A percentile compares a stretch with the other conserved stretches of the same genome.
Conservation (phyloP, 2,797 vertebrate genomes). For the Alfaro cultratus region DNA sequence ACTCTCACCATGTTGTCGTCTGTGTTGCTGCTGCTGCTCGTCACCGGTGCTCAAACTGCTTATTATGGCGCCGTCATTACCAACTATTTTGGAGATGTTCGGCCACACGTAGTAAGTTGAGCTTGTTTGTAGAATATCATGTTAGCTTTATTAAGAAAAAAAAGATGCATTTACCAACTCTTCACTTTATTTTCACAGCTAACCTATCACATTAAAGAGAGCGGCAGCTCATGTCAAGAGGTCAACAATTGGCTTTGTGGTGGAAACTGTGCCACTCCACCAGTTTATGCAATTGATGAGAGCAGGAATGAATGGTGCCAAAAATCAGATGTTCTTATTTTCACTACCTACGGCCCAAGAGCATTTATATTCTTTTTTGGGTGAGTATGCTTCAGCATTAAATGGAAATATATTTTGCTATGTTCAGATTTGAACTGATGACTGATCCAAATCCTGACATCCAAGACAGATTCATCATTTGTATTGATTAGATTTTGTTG, state of each 20-base stretch:
- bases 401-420: not conserved
- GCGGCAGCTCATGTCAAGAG: not conserved
- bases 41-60: not conserved
- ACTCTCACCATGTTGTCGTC: conserved; percentile 5
- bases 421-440: not conserved
- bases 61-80: not conserved
- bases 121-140: not conserved
- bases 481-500: not conserved
- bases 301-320: conserved; percentile 46
- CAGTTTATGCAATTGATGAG: not conserved
- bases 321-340: conserved; percentile 3
- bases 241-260: not conserved
- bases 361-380: too few species aligned
- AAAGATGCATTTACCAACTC: not conserved
- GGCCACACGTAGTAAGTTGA: not conserved
- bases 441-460: not conserved
- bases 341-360: not conserved
- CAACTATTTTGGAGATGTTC: not conserved
- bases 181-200: conserved; percentile 38
- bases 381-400: not conserved
- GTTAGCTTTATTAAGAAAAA: too few species aligned
- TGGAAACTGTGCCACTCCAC: not conserved
- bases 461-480: too few species aligned
- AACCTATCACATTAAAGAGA: conserved; percentile 30
- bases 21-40: not conserved